Percentiles rank a stretch among this genome's conserved stretches.
Evolutionary conservation across 1,140 invertebrate genomes (phyloP).

Genomic region (Bombus pascuorum): DNA sequence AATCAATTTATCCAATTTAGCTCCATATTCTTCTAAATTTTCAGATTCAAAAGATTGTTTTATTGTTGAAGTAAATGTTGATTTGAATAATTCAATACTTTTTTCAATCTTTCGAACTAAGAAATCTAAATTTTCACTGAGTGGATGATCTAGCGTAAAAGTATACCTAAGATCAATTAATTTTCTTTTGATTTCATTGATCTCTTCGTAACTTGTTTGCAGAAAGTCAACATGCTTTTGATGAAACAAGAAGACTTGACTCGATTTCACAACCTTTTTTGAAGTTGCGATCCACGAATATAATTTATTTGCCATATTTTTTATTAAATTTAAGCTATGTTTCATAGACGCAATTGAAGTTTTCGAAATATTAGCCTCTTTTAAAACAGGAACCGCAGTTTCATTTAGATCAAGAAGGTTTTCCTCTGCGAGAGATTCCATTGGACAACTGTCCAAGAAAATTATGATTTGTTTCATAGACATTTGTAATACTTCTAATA

Average conservation of each 20-base stretch:
- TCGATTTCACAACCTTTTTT: conserved; percentile 66
- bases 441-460: conserved; percentile 85
- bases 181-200: conserved; percentile 73
- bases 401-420: conserved; percentile 64
- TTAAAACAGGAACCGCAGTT: conserved; percentile 80
- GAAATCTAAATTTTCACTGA: conserved; percentile 70
- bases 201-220: conserved; percentile 69
- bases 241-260: conserved; percentile 74
- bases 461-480: conserved; percentile 85
- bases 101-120: conserved; percentile 63
- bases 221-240: conserved; percentile 74
- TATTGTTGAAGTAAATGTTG: not conserved
- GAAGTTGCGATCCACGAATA: conserved; percentile 69
- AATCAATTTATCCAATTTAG: conserved; percentile 83
- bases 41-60: conserved; percentile 17
- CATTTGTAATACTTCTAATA: conserved; percentile 81
- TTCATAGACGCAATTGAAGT: conserved; percentile 79
- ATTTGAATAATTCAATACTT: conserved; percentile 56
- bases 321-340: conserved; percentile 53
- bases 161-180: conserved; percentile 68
- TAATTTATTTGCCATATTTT: conserved; percentile 77
- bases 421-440: conserved; percentile 77
- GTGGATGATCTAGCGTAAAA: conserved; percentile 68
- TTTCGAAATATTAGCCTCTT: conserved; percentile 82
- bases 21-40: conserved; percentile 69